Evolutionary conservation across 2,888 invertebrate genomes (phyloP).

Genomic region (Cephus spinipes): DNA sequence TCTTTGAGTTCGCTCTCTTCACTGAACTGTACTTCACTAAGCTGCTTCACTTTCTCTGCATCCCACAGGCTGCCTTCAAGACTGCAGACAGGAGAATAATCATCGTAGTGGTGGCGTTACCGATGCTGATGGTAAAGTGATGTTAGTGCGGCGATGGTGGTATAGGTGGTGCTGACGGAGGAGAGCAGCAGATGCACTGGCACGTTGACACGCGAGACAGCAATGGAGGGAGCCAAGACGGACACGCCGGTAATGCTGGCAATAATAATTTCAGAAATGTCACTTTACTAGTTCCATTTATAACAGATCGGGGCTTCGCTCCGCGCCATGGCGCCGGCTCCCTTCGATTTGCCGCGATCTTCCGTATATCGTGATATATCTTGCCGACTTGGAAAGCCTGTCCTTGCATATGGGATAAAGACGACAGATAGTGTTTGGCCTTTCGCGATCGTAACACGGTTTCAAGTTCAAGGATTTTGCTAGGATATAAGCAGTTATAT

Average conservation of each 20-base stretch:
- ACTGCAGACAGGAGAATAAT: slow-evolving; percentile 23
- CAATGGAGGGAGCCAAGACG: slow-evolving; percentile 1
- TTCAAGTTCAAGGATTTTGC: background rate
- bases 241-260: slow-evolving; percentile 34
- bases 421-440: background rate
- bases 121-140: background rate
- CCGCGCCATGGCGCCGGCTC: slow-evolving; percentile 22
- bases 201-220: slow-evolving; percentile 5
- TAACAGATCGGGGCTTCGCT: slow-evolving; percentile 41
- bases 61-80: slow-evolving; percentile 10
- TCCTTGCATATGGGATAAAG: background rate
- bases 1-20: slow-evolving; percentile 16
- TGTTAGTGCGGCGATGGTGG: slow-evolving; percentile 1
- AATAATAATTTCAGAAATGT: slow-evolving; percentile 48
- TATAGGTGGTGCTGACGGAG: slow-evolving; percentile 19
- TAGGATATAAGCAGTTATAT: background rate
- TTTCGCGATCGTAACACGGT: background rate
- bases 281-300: slow-evolving; percentile 46
- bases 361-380: background rate
- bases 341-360: background rate
- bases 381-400: background rate
- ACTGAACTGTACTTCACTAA: background rate
- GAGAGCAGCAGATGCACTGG: slow-evolving; percentile 10
- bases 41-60: slow-evolving; percentile 26
- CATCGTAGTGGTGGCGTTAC: background rate